Evolutionary conservation across 2,113 vertebrate species (phyloP), one percentile per base, ranked within the genome.

Genomic region (Eurypyga helias): DNA sequence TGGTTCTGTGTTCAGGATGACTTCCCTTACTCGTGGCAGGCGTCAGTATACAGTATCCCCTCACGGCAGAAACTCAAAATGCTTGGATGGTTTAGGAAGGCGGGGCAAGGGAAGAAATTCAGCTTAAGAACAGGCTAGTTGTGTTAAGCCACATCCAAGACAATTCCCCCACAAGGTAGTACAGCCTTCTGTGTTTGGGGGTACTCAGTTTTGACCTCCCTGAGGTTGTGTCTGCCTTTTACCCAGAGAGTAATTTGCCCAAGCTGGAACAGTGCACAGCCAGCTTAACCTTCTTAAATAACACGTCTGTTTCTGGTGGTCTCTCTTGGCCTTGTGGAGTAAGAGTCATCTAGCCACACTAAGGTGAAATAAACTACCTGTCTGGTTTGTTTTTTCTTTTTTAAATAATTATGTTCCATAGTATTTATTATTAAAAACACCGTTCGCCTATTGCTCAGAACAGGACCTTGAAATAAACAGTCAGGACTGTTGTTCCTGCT

Each of bases 11-110:
- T 38, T 86, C n/a, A 34, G 29, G 4, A 7, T 34, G 24, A 45
- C 43, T 80, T 87, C 15, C 19, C 3, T 48, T 58, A 34, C 31
- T 60, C 0, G 0, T 55, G 31, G 62, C 9, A 61, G 60, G 43
- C 23, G 78, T 73, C 43, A 72, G 58, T 80, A 76, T 41, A 18
- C 33, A 26, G 7, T 49, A 25, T 34, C 8, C 13, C 20, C 26
- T 72, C 6, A 6, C 6, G 57, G 49, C 36, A 61, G 41, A 73
- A 80, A 31, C 36, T 83, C 25, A 70, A 55, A 80, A 31, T 76
- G 54, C 17, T 54, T 71, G 21, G 26, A 46, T 38, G 25, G 7
- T 75, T 54, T 57, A 57, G 38, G 49, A 31, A 26, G 25, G 6
- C 6, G 10, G 15, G 45, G 13, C 10, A 25, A 61, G 55, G 54